These are phyloP conservation scores for Acanthiza pusilla DNA, from an alignment of 2,797 vertebrate species.

Conservation along the genomic window DNA sequence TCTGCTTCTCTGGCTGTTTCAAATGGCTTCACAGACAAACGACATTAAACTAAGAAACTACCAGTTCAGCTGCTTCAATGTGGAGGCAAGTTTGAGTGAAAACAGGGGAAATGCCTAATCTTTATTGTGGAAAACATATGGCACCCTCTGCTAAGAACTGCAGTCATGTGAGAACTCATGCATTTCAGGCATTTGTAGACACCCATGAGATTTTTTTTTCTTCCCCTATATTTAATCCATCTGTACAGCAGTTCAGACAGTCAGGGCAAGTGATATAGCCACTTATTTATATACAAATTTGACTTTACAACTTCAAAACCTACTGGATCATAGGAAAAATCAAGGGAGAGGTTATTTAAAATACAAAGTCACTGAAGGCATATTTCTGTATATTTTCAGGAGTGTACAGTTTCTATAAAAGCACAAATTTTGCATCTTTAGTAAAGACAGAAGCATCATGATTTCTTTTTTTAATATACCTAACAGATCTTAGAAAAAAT, in stretches of 20 bases:
- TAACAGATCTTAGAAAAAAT: not conserved
- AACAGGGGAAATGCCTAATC: not conserved
- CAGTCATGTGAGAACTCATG: not conserved
- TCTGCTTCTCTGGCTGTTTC: not conserved
- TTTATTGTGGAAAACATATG: not conserved
- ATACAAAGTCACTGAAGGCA: not conserved
- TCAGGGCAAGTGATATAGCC: not conserved
- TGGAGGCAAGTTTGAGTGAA: not conserved
- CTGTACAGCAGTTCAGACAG: not conserved
- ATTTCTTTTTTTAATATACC: not conserved
- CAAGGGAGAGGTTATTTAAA: not conserved
- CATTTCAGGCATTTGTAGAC: not conserved
- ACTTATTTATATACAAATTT: not conserved
- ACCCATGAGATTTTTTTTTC: accelerated
- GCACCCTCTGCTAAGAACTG: not conserved
- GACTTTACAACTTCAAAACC: not conserved
- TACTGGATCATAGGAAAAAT: not conserved
- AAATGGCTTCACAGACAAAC: not conserved
- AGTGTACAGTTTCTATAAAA: not conserved
- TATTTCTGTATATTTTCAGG: not conserved
- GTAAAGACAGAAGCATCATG: not conserved
- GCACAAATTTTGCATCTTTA: not conserved
- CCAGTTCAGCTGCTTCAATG: not conserved
- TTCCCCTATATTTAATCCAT: not conserved
- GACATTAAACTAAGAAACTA: not conserved